Percentiles rank a stretch among this genome's conserved stretches.
Conservation (phyloP, 2,113 vertebrate genomes). For the Rhinopomastus cyanomelas region DNA sequence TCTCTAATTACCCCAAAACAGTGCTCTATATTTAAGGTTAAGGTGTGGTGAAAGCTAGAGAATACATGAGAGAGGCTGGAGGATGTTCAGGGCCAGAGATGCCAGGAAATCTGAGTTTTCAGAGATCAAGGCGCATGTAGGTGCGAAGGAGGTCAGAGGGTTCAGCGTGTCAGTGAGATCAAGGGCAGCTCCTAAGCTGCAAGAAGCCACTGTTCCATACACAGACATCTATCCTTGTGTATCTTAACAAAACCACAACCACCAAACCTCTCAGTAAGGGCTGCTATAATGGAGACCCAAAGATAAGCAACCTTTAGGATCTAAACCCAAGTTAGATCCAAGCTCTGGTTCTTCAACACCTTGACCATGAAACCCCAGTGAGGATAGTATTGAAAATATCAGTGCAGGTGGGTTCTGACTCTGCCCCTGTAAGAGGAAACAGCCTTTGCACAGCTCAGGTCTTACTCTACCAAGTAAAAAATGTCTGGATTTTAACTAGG, state of each 20-base stretch:
- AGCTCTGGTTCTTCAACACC: background rate
- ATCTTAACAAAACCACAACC: background rate
- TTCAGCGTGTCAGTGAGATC: background rate
- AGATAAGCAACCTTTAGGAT: background rate
- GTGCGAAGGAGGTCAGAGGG: background rate
- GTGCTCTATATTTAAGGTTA: constrained; percentile 22
- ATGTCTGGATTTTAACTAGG: background rate
- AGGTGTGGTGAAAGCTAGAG: constrained; percentile 36
- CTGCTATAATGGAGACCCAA: background rate
- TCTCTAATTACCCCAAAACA: constrained; percentile 15
- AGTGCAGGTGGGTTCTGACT: background rate
- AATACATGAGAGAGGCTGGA: background rate
- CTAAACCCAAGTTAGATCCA: background rate
- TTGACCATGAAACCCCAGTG: background rate
- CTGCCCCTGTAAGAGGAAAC: background rate
- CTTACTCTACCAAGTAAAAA: background rate
- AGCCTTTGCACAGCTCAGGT: background rate
- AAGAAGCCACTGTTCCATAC: background rate
- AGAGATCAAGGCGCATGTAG: background rate
- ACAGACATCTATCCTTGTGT: background rate
- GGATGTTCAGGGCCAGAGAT: background rate
- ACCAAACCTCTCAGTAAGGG: background rate
- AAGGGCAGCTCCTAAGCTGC: background rate
- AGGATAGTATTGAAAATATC: background rate
- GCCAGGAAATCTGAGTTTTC: background rate